Conservation (phyloP, 2,113 vertebrate species). For the Dipodomys stephensi region DNA sequence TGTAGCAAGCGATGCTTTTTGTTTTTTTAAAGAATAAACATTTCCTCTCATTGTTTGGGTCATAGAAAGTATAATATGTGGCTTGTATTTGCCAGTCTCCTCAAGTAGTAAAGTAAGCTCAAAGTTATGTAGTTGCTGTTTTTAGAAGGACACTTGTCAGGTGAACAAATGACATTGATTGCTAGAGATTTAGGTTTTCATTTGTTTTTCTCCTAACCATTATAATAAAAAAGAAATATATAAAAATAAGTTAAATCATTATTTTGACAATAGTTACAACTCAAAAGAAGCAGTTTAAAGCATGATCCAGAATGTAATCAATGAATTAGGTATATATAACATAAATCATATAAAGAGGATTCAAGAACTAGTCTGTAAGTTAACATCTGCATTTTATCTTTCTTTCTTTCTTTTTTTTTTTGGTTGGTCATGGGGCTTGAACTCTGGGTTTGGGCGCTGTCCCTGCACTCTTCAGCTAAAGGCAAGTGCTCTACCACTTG, state of each 20-base stretch:
- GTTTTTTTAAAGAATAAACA: background rate
- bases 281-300: background rate
- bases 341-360: background rate
- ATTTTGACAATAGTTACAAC: background rate
- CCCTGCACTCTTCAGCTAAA: no score
- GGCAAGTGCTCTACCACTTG: no score
- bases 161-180: background rate
- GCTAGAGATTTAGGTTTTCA: background rate
- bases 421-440: no score
- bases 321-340: background rate
- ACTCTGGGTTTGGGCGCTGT: no score
- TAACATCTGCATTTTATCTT: constrained; percentile 1
- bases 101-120: background rate
- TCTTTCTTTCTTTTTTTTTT: no score
- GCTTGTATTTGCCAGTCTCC: background rate
- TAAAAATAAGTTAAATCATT: constrained; percentile 7
- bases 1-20: background rate
- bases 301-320: background rate
- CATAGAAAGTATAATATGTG: background rate
- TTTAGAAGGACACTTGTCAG: background rate
- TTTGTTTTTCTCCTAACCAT: background rate
- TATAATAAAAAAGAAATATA: background rate
- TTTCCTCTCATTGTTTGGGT: background rate
- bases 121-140: background rate
- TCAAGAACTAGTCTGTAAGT: background rate